Evolutionary conservation across 2,113 vertebrate species (phyloP), one percentile per base, ranked within the genome.

Genomic region (Hassar affinis): DNA sequence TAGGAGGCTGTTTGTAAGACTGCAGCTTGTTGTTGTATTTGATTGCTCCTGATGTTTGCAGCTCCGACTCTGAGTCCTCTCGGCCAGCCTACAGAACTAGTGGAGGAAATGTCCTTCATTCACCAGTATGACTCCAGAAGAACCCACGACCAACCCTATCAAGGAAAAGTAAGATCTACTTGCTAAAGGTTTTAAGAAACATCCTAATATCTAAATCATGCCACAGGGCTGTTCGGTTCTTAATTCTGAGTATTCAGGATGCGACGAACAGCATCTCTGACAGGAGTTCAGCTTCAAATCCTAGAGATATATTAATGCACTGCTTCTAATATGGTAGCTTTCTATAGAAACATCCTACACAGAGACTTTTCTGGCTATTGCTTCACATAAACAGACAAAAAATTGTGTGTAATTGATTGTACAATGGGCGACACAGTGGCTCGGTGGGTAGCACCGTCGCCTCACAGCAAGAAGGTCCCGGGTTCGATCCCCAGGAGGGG

Each of bases 111-210:
- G 84, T 94, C 91, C 76, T 93, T 92, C 57, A 89, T 86, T 74
- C 90, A 81, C 79, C 72, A 86, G 54, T 92, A 87, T 30, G 57
- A 90, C 69, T 86, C 92, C 85, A 92, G 91, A 69, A 91, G 85
- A 84, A 84, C 83, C 79, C 89, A 91, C 81, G 89, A 85, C 47
- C 88, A 92, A 68, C 87, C 92, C 22, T 64, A 90, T 81, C 0
- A 1, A 76, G 92, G 91, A 81, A 91, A 91, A 93, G 95, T 95
- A 84, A 94, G 91, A 88, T 74, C 12, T 51, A 51, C 27, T 18
- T 17, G 15, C 7, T 6, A 42, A 35, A 6, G 3, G 42, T 22
- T 22, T 22, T 17, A 66, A 35, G 1, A 47, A 45, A 71, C 68
- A 45, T 22, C 20, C 3, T 1, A 45, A 71, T 71, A n/a, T 45